These are phyloP conservation scores for Cosmopolites sordidus DNA, from an alignment of 2,888 invertebrate genomes.

Conservation along the genomic window DNA sequence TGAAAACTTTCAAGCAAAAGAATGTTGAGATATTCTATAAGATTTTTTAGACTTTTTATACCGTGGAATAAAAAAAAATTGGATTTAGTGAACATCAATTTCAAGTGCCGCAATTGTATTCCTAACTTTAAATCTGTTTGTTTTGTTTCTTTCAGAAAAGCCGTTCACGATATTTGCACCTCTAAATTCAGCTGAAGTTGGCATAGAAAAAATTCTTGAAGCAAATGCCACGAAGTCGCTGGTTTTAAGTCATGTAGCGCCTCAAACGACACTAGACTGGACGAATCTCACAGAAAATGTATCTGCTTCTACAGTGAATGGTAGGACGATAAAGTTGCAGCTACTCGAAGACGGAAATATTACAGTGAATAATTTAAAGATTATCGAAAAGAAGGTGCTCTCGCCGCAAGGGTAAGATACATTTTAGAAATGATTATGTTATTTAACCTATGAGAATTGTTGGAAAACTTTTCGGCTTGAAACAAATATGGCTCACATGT, in stretches of 20 bases:
- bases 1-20: too few species aligned
- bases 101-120: too few species aligned
- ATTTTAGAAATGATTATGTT: too few species aligned
- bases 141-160: slow-evolving; percentile 51
- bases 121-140: too few species aligned
- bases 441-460: too few species aligned
- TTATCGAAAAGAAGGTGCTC: slow-evolving; percentile 46
- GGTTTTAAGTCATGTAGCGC: slow-evolving; percentile 57
- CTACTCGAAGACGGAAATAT: slow-evolving; percentile 39
- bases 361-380: slow-evolving; percentile 47
- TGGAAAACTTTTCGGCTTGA: too few species aligned
- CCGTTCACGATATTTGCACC: slow-evolving; percentile 60
- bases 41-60: too few species aligned
- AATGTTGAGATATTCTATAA: too few species aligned
- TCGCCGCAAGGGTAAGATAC: slow-evolving; percentile 48
- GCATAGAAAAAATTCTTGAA: slow-evolving; percentile 44
- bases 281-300: slow-evolving; percentile 50
- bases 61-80: too few species aligned
- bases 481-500: too few species aligned
- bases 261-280: slow-evolving; percentile 54
- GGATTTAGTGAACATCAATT: too few species aligned
- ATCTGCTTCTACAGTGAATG: slow-evolving; percentile 51
- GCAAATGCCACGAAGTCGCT: slow-evolving; percentile 55
- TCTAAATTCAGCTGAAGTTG: slow-evolving; percentile 50
- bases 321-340: slow-evolving; percentile 45